phyloP scores from a whole-genome alignment of 2,113 vertebrate species.

The Pseudonaja textilis region DNA sequence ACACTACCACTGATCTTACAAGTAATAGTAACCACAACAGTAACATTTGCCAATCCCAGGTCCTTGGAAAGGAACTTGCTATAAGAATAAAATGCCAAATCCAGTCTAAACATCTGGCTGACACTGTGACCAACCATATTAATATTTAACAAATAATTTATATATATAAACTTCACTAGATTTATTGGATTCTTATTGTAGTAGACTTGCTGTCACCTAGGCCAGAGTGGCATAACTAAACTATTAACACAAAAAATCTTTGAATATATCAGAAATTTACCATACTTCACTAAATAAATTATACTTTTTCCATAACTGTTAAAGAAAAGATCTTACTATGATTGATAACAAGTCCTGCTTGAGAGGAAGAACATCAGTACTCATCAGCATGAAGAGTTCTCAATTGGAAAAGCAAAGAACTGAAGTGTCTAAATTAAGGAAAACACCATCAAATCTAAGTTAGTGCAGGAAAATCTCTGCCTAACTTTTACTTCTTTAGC shows the following conservation, averaged over 20 bases:
- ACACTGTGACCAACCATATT: neutral
- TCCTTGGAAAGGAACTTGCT: neutral
- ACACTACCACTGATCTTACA: neutral
- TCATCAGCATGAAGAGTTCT: too few species aligned
- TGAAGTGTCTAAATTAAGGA: neutral
- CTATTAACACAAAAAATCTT: neutral
- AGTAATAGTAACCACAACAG: neutral
- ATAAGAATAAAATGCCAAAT: neutral
- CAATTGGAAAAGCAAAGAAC: neutral
- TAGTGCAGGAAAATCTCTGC: neutral
- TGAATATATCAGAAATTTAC: neutral
- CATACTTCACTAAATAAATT: neutral
- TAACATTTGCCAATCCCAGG: neutral
- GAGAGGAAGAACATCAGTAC: neutral
- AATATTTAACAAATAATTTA: constrained; percentile 2
- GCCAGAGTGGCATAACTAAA: neutral
- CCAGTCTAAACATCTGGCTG: neutral
- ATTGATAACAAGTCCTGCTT: neutral
- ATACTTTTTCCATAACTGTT: neutral
- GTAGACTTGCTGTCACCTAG: neutral
- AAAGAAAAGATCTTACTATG: neutral
- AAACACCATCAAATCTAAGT: neutral
- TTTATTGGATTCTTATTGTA: constrained; percentile 8
- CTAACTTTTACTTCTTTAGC: neutral
- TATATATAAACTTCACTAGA: neutral